Evolutionary conservation across 1,140 invertebrate genomes (phyloP), one percentile per base, ranked within the genome.

Genomic region (Saccostrea glomerata): DNA sequence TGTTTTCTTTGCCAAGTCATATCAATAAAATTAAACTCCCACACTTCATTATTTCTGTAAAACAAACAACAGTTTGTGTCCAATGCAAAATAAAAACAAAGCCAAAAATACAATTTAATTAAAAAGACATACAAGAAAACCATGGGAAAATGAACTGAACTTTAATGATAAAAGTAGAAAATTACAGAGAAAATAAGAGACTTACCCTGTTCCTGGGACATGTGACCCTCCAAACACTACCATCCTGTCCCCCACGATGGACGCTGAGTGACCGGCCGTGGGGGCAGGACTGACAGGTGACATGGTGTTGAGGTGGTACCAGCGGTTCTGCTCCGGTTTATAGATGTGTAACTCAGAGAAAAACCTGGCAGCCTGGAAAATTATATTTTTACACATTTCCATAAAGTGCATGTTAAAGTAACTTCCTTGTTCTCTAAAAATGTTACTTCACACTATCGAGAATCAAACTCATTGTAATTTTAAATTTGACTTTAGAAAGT

Each of bases 331-430:
- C 87, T 95, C 96, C 55, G 98, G 97, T 95, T 97, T 97, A 92
- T 98, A 99, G 82, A 97, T 96, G 94, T 99, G 98, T 70, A 99
- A 96, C 95, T 99, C 98, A 95, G 98, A 98, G 92, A 98, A 99
- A 93, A 98, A 96, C 91, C 97, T 90, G 36, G 95, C 94, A 40
- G 94, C 92, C 94, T 95, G 88, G 30, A 92, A 25, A n/a, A 84
- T 23, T 1, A 47, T 4, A 82, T 30, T 47, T 47, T 13, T 30
- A 36, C 23, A 1, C 20, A 23, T 30, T 15, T 17, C 11, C 25
- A 36, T 47, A 9, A 30, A 17, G 23, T 30, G 40, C 12, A 17
- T 3, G n/a, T 55, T 54, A n/a, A 56, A 55, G 23, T 12, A 63
- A 6, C 58, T n/a, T 20, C 17, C 20, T 20, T 63, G 58, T 77